Percentiles rank a stretch among this genome's conserved stretches.
phyloP scores from a whole-genome alignment of 2,797 vertebrate genomes.

The Syncerus caffer region DNA sequence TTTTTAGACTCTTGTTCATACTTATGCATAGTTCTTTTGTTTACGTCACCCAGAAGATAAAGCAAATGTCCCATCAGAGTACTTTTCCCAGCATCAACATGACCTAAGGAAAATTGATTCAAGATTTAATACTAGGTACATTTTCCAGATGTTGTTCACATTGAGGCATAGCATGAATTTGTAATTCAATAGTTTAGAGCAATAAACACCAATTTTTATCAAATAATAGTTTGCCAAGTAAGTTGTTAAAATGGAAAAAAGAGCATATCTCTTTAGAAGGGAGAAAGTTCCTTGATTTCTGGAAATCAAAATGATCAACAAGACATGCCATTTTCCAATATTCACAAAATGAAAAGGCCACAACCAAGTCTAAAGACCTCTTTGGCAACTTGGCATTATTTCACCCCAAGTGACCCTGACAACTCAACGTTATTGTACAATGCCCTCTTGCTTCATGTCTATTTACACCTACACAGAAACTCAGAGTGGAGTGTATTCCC shows the following conservation, averaged over 20 bases:
- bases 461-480: not conserved
- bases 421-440: not conserved
- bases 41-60: slow-evolving; percentile 96
- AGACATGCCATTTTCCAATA: slow-evolving; percentile 17
- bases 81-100: slow-evolving; percentile 99
- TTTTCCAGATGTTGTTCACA: slow-evolving; percentile 42
- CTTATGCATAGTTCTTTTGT: slow-evolving; percentile 99
- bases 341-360: slow-evolving; percentile 34
- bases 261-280: not conserved
- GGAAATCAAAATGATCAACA: slow-evolving; percentile 18
- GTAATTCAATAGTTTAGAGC: slow-evolving; percentile 7
- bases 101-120: slow-evolving; percentile 85
- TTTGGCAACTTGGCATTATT: not conserved
- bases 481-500: not conserved
- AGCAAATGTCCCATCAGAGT: slow-evolving; percentile 98
- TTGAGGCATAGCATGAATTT: not conserved
- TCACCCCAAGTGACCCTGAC: not conserved
- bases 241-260: not conserved
- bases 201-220: slow-evolving; percentile 26
- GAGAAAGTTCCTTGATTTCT: not conserved
- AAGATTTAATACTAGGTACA: slow-evolving; percentile 49
- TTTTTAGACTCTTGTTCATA: slow-evolving; percentile 99
- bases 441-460: not conserved
- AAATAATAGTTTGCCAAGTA: not conserved
- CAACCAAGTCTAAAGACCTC: not conserved